A percentile compares a stretch with the other conserved stretches of the same genome.
Evolutionary conservation across 2,113 vertebrate genomes (phyloP).

Genomic region (Balaenoptera acutorostrata): DNA sequence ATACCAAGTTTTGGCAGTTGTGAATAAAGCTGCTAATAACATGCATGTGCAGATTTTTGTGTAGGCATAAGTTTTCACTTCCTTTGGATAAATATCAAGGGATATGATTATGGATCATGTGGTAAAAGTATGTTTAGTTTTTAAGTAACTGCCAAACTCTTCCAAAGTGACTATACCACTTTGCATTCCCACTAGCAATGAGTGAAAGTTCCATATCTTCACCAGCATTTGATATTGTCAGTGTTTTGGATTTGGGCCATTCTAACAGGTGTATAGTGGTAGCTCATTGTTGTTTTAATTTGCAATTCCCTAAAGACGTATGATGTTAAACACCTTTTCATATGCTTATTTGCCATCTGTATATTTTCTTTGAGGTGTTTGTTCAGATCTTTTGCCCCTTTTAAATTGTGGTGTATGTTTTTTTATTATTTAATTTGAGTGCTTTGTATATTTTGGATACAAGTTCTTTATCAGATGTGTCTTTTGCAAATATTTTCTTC

Average conservation of each 20-base stretch:
- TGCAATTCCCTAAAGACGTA: background rate
- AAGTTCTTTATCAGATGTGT: background rate
- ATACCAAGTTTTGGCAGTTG: background rate
- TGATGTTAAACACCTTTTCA: background rate
- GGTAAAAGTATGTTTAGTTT: background rate
- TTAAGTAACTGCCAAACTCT: background rate
- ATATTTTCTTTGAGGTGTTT: background rate
- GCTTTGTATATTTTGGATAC: background rate
- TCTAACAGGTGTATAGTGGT: background rate
- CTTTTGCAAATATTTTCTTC: background rate
- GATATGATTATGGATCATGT: background rate
- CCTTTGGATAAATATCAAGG: background rate
- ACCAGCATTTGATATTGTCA: background rate
- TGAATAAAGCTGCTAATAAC: background rate
- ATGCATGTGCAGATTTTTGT: no score
- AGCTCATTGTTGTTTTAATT: background rate
- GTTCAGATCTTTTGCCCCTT: no score
- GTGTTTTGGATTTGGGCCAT: background rate
- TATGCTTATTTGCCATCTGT: background rate
- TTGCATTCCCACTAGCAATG: background rate
- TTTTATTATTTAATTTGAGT: background rate
- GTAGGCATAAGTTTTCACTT: no score
- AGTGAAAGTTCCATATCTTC: background rate
- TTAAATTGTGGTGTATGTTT: background rate
- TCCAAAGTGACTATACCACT: background rate